Evolutionary conservation across 2,888 invertebrate species (phyloP).

Genomic region (Meteorus cinctellus): DNA sequence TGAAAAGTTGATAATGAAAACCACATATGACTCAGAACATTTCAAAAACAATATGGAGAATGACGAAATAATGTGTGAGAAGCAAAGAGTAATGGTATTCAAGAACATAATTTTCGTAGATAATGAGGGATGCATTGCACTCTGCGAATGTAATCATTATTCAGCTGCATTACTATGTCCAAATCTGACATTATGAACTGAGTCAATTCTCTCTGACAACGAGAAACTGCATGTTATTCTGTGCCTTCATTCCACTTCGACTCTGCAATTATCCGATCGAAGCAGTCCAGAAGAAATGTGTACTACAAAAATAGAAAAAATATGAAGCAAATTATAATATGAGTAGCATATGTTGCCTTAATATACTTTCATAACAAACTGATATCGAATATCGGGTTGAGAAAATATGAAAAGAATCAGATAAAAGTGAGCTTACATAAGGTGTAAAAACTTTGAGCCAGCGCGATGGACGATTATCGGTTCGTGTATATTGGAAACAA

Average conservation of each 20-base stretch:
- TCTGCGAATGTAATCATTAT: not conserved
- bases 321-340: not conserved
- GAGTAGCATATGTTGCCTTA: not conserved
- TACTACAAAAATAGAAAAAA: conserved; percentile 77
- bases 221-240: conserved; percentile 76
- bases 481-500: conserved; percentile 88
- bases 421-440: conserved; percentile 82
- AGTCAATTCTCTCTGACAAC: not conserved
- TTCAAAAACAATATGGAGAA: not conserved
- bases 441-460: conserved; percentile 92
- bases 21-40: not conserved
- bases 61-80: not conserved
- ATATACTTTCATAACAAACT: not conserved
- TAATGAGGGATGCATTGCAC: not conserved
- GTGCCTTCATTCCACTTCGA: conserved; percentile 89
- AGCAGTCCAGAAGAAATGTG: conserved; percentile 93
- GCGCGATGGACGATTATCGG: conserved; percentile 84
- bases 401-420: not conserved
- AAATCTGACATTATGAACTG: not conserved
- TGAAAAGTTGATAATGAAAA: not conserved
- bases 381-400: not conserved
- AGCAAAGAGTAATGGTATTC: not conserved
- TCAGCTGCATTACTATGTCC: not conserved
- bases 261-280: conserved; percentile 96
- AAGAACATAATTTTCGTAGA: not conserved